Base-by-base conservation (phyloP, 2,797 vertebrate species). In the Phalloptychus januarius region DNA sequence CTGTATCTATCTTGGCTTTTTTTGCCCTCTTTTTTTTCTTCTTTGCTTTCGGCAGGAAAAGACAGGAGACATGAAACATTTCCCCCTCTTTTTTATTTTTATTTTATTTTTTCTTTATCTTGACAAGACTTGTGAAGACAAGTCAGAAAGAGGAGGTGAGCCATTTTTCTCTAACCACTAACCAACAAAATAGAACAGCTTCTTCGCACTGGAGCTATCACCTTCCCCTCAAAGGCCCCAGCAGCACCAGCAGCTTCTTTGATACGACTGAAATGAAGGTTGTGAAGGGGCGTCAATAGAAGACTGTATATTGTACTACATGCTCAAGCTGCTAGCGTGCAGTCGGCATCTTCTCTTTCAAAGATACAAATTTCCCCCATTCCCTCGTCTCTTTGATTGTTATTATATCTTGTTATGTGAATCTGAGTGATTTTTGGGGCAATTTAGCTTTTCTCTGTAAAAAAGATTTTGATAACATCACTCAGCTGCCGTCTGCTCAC, bases 61-160 rank as follows among this genome's bases (percentile, higher is more conserved):
- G 92, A 93, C 89, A 92, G 88, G 69, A 92, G 90, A 94, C 91
- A 94, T 92, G 90, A 94, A 94, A 94, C 87, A 86, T 82, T 88
- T 86, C 88, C 85, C 89, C 86, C 11, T 72, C 74, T 81, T 86
- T 86, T 86, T 72, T 78, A 36, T 84, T 82, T 86, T 88, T 92
- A 90, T 84, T 16, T 70, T 81, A 84, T 85, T 74, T 81, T 56
- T 84, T 87, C 84, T 89, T 92, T 92, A 71, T 71, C 70, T 88
- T 91, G 91, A 94, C 92, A 94, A 90, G 87, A 45, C 91, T 84
- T 93, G 85, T 91, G 88, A 92, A 92, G 91, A 86, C 82, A 89
- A 81, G 85, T 90, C 75, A 31, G 71, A 80, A 74, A 83, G 82
- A 85, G 82, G 85, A 87, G 83, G 81, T 87, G 86, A 89, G 86